Conservation (phyloP, 1,140 invertebrate genomes). For the Phortica variegata region DNA sequence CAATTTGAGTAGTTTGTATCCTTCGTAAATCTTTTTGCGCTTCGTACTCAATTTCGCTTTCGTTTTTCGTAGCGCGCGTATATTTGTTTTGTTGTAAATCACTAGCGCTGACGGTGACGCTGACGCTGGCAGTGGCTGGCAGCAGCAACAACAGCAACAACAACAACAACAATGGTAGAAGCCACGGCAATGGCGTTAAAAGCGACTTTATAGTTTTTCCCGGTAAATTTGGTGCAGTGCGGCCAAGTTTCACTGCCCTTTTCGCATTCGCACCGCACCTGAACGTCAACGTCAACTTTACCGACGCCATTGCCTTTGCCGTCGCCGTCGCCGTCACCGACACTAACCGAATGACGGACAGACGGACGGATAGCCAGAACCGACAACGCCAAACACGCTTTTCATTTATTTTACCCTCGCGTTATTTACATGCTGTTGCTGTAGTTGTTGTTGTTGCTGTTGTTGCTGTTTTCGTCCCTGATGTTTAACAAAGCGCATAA, state of each 20-base stretch:
- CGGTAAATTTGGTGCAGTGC: no score
- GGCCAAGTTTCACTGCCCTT: conserved; percentile 7
- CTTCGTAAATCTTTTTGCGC: conserved; percentile 38
- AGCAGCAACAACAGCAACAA: no score
- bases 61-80: conserved; percentile 20
- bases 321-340: no score
- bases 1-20: conserved; percentile 43
- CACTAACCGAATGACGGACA: no score
- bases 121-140: no score
- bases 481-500: conserved; percentile 55
- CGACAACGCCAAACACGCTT: conserved; percentile 49
- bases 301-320: no score
- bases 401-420: conserved; percentile 42
- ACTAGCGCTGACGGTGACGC: conserved; percentile 40
- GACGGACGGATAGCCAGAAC: no score
- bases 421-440: conserved; percentile 35
- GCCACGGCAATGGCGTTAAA: no score
- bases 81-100: conserved; percentile 55
- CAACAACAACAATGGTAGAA: conserved; percentile 39
- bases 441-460: conserved; percentile 15
- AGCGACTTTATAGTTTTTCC: no score
- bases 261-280: conserved; percentile 6
- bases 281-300: no score
- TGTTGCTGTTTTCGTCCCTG: conserved; percentile 27
- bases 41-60: neutral